Conservation (phyloP, 2,797 vertebrate genomes). For the Sparus aurata region DNA sequence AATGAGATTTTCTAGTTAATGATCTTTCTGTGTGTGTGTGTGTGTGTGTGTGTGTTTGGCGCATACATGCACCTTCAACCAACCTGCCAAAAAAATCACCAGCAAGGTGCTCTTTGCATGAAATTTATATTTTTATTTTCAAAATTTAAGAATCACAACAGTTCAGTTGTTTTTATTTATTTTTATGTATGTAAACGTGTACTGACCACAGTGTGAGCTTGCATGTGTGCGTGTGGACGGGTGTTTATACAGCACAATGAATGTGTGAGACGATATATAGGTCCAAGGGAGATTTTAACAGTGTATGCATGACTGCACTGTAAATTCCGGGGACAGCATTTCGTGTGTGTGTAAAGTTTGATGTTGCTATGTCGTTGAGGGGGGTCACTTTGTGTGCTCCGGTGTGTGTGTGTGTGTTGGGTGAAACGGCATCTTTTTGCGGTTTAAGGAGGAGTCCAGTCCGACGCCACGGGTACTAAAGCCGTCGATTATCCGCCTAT, state of each 20-base stretch:
- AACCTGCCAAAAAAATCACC: slow-evolving; percentile 14
- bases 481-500: slow-evolving; percentile 42
- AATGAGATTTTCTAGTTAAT: slow-evolving; percentile 41
- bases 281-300: slow-evolving; percentile 70
- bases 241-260: slow-evolving; percentile 42
- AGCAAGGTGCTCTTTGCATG: slow-evolving; percentile 22
- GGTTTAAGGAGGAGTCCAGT: slow-evolving; percentile 49
- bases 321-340: slow-evolving; percentile 69
- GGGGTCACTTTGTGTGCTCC: slow-evolving; percentile 42
- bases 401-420: slow-evolving; percentile 35
- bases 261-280: slow-evolving; percentile 52
- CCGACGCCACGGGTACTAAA: slow-evolving; percentile 49
- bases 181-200: slow-evolving; percentile 14
- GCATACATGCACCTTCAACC: slow-evolving; percentile 18
- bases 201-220: slow-evolving; percentile 32
- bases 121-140: slow-evolving; percentile 8
- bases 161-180: slow-evolving; percentile 7
- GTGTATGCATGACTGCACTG: slow-evolving; percentile 70
- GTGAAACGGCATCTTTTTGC: slow-evolving; percentile 54
- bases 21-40: slow-evolving; percentile 9
- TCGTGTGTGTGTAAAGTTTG: slow-evolving; percentile 73
- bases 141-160: slow-evolving; percentile 2
- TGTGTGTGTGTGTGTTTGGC: slow-evolving; percentile 19
- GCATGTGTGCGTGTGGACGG: slow-evolving; percentile 21
- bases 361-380: slow-evolving; percentile 56